Conservation (phyloP, 1,140 invertebrate species). For the Cardiocondyla obscurior region DNA sequence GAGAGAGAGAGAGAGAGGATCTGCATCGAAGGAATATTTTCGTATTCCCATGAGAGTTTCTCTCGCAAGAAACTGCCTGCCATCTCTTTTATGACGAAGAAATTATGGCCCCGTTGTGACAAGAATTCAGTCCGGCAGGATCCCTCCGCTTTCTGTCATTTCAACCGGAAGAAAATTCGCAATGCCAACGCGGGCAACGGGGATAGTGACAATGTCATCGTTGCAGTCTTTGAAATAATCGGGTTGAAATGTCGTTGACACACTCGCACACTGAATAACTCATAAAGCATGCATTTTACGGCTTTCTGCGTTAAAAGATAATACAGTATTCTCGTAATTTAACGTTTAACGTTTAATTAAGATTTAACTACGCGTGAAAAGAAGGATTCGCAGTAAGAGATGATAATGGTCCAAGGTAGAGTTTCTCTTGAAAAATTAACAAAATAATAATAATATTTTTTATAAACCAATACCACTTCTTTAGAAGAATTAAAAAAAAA, state of each 20-base stretch:
- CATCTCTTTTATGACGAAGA: slow-evolving; percentile 40
- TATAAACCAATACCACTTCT: not conserved
- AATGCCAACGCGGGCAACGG: not conserved
- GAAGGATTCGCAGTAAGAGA: not conserved
- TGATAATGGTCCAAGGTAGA: not conserved
- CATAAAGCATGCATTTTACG: slow-evolving; percentile 20
- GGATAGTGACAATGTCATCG: slow-evolving; percentile 15
- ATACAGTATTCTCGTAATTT: not conserved
- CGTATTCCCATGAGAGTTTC: slow-evolving; percentile 37
- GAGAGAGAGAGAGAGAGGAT: not conserved
- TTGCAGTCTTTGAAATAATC: slow-evolving; percentile 35
- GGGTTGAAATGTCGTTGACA: slow-evolving; percentile 13
- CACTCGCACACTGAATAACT: not conserved
- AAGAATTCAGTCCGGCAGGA: slow-evolving; percentile 44
- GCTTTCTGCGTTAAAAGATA: not conserved
- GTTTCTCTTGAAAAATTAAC: not conserved
- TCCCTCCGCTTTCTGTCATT: slow-evolving; percentile 34
- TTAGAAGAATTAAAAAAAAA: not conserved
- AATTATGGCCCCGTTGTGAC: slow-evolving; percentile 46
- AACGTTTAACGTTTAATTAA: slow-evolving; percentile 9
- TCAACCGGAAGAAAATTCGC: slow-evolving; percentile 31
- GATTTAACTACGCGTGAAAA: not conserved
- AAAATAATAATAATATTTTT: not conserved
- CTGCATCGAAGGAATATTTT: slow-evolving; percentile 31
- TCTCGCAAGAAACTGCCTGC: slow-evolving; percentile 27